Base-by-base conservation (phyloP, 92 coral and sea anemone genomes). In the Zoanthus solanderi region DNA sequence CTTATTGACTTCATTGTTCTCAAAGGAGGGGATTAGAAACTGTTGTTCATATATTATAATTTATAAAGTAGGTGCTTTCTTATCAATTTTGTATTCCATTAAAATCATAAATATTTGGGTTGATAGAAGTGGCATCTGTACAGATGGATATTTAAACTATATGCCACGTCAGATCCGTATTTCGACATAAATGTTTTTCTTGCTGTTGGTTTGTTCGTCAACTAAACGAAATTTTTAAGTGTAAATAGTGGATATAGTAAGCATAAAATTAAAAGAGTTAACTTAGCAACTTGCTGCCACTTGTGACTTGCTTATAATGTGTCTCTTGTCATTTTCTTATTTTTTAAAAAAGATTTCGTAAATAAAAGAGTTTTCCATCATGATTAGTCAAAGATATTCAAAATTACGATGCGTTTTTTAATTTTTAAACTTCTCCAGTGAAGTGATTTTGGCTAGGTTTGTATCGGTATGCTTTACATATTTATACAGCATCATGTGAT, bases 101-200 rank as follows among this genome's bases (percentile, higher is more conserved):
- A 46, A 81, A 66, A 66, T 65, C 10, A 12, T 48, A 16, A 68
- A 16, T 23, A 45, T 66, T 65, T 65, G 28, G 23, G 1, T 42
- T 61, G 63, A 8, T 69, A 8, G 29, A 1, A 44, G 9, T 17
- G 47, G 65, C 52, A 31, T 46, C 29, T 77, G 48, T 47, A 6
- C 16, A 79, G 84, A 73, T 47, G 85, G 46, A 5, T 65, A 42
- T n/a, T 57, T 61, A 5, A 17, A 16, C 54, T 66, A 13, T 45
- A 12, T 81, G 85, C 85, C 85, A 81, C 85, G 85, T 81, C 85
- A 66, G 65, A 66, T 81, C 44, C 37, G 42, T 10, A 32, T 56
- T 78, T 14, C 23, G n/a, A 60, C 5, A 16, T 61, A 16, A 61
- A 16, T 8, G 3, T 61, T 16, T 12, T 61, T 12, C 69, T 14